Conservation (phyloP, 2,888 invertebrate genomes). For the Watsonalla cultraria region DNA sequence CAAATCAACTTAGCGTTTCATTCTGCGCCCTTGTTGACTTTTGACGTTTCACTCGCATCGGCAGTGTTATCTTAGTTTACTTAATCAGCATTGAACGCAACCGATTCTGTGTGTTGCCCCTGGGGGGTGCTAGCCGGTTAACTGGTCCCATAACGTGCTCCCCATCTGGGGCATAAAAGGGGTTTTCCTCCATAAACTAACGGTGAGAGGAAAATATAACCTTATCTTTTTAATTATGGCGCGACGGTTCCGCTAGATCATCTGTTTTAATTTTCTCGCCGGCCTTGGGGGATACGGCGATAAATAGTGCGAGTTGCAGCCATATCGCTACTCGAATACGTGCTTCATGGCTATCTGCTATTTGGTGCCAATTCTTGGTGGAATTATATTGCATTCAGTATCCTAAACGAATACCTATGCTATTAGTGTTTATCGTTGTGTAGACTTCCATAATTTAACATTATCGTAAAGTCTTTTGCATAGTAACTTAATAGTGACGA, state of each 20-base stretch:
- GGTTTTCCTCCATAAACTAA: conserved; percentile 56
- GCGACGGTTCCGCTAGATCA: conserved; percentile 66
- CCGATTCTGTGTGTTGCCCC: conserved; percentile 62
- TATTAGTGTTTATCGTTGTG: no score
- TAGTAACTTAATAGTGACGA: no score
- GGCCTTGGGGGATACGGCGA: conserved; percentile 47
- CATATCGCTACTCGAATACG: neutral
- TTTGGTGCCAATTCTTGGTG: no score
- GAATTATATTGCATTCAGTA: no score
- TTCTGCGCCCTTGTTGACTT: conserved; percentile 73
- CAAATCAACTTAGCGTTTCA: conserved; percentile 73
- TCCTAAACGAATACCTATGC: no score
- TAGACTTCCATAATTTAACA: no score
- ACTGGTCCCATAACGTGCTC: conserved; percentile 42
- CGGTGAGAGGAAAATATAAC: conserved; percentile 63
- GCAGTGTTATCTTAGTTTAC: conserved; percentile 77
- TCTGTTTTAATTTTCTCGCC: conserved; percentile 72
- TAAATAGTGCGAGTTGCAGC: conserved; percentile 15
- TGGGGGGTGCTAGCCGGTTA: conserved; percentile 67
- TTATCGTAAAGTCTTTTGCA: no score
- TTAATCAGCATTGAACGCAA: conserved; percentile 70
- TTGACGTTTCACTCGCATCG: conserved; percentile 66
- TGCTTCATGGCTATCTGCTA: neutral
- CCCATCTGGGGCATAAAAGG: conserved; percentile 42
- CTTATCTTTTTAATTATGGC: conserved; percentile 78